A percentile compares a stretch with the other conserved stretches of the same genome.
Conservation (phyloP, 2,113 vertebrate genomes). For the Pteruthius melanotis region DNA sequence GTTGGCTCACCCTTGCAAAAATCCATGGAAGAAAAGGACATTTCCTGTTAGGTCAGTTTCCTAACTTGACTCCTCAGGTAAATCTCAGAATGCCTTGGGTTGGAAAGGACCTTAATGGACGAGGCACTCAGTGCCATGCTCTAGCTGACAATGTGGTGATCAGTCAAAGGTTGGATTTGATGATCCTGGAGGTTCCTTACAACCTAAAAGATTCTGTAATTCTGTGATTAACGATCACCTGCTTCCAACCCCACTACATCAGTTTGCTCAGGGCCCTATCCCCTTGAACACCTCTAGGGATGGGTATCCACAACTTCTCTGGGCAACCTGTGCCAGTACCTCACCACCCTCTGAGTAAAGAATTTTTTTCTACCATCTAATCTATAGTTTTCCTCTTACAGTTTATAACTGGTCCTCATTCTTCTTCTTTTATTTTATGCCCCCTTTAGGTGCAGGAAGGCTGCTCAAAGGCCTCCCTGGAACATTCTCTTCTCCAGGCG, state of each 20-base stretch:
- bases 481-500: neutral
- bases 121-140: neutral
- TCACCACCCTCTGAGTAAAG: neutral
- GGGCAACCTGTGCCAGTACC: neutral
- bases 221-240: neutral
- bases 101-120: neutral
- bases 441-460: neutral
- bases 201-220: neutral
- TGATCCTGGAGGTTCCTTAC: neutral
- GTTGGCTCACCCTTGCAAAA: neutral
- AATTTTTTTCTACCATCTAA: neutral
- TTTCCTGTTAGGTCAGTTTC: neutral
- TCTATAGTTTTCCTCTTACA: neutral
- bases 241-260: neutral
- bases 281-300: neutral
- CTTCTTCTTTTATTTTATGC: neutral
- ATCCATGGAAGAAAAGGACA: neutral
- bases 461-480: neutral
- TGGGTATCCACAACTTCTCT: neutral
- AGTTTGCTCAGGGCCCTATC: neutral
- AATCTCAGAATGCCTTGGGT: neutral
- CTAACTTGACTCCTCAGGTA: neutral
- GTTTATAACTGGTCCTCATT: neutral
- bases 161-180: neutral
- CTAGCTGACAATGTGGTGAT: neutral